Conservation (phyloP, 2,113 vertebrate genomes). For the Crocuta crocuta region DNA sequence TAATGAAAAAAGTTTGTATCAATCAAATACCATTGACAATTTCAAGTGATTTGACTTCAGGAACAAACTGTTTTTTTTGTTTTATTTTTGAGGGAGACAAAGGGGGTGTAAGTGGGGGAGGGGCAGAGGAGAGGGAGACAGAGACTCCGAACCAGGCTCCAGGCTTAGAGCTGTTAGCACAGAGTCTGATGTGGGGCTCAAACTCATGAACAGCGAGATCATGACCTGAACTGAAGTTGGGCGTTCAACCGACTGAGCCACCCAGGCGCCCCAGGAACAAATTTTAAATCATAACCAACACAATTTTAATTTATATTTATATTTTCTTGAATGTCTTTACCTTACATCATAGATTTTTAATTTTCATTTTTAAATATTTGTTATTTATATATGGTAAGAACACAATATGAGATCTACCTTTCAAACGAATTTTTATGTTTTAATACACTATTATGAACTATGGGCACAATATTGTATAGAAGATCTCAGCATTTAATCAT, state of each 20-base stretch:
- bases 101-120: neutral
- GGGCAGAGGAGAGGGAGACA: neutral
- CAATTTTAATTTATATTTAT: neutral
- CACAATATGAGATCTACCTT: neutral
- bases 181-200: neutral
- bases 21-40: neutral
- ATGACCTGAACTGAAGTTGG: neutral
- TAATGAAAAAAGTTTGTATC: neutral
- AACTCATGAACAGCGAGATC: neutral
- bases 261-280: neutral
- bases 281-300: neutral
- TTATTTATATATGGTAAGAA: neutral
- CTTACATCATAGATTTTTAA: neutral
- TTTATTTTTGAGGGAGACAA: neutral
- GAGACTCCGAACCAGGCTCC: neutral
- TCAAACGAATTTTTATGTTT: neutral
- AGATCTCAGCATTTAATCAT: neutral
- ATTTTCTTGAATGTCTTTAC: neutral
- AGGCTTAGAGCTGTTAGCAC: too few species aligned
- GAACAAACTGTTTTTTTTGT: neutral
- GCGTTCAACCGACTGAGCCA: neutral
- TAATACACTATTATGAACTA: neutral
- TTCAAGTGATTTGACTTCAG: neutral
- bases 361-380: neutral
- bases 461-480: neutral